phyloP scores from a whole-genome alignment of 2,113 vertebrate genomes.

The Amia ocellicauda region DNA sequence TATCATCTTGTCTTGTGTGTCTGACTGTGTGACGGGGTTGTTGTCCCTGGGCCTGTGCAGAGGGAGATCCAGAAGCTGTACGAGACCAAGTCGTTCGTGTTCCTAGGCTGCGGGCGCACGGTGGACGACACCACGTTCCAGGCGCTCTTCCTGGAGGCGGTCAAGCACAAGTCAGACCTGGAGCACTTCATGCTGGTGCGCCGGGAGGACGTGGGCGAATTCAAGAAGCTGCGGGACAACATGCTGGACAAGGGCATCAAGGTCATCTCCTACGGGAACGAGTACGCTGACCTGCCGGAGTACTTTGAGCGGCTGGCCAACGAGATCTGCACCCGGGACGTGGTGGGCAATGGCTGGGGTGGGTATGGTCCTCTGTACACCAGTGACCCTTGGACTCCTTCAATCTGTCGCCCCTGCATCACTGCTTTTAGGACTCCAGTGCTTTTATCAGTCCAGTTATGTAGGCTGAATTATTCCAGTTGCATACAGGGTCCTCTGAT shows the following conservation, averaged over 20 bases:
- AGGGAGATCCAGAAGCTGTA: conserved; percentile 95
- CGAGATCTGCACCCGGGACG: conserved; percentile 76
- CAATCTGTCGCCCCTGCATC: too few relatives aligned
- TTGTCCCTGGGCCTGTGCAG: conserved; percentile 46
- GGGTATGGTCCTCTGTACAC: neutral
- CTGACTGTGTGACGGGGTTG: too few relatives aligned
- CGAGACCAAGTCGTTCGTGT: conserved; percentile 92
- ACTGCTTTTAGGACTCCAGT: too few relatives aligned
- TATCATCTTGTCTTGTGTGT: too few relatives aligned
- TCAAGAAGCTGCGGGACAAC: conserved; percentile 92
- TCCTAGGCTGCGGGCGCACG: conserved; percentile 91
- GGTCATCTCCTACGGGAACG: conserved; percentile 89
- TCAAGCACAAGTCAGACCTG: conserved; percentile 91
- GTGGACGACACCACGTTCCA: conserved; percentile 97
- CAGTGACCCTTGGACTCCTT: too few relatives aligned
- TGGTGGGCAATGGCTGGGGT: conserved; percentile 55
- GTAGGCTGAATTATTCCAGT: too few relatives aligned
- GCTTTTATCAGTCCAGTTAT: too few relatives aligned
- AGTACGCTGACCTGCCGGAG: conserved; percentile 84
- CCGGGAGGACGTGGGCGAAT: conserved; percentile 86
- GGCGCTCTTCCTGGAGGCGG: conserved; percentile 91
- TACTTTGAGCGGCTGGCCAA: conserved; percentile 85
- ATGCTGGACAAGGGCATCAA: conserved; percentile 97
- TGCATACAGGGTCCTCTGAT: too few relatives aligned
- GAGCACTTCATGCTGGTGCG: conserved; percentile 96